phyloP scores from a whole-genome alignment of 2,888 invertebrate species.

The Galerucella calmariensis region DNA sequence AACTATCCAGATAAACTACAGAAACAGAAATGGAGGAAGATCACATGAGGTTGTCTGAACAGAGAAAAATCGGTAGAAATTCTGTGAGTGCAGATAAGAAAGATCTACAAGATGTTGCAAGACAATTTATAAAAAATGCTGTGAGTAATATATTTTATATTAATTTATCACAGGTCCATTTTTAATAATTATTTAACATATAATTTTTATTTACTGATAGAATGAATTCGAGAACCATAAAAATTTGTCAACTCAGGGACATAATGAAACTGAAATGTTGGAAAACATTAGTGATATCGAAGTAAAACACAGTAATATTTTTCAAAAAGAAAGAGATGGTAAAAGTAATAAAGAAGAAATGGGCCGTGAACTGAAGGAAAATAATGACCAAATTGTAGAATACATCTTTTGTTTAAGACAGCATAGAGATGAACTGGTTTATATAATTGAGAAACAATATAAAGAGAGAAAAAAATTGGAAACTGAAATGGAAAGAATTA shows the following conservation, averaged over 20 bases:
- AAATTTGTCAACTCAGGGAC: neutral
- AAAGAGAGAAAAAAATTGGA: conserved; percentile 55
- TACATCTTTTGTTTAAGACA: conserved; percentile 53
- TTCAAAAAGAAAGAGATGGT: conserved; percentile 1
- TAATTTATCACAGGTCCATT: neutral
- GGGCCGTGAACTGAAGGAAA: conserved; percentile 50
- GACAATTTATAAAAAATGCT: neutral
- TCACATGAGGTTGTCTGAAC: neutral
- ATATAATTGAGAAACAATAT: conserved; percentile 57
- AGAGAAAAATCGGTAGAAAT: neutral
- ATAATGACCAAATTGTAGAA: conserved; percentile 57
- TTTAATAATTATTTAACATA: neutral
- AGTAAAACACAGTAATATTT: neutral
- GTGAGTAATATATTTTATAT: neutral
- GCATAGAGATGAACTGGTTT: conserved; percentile 56
- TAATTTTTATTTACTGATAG: neutral
- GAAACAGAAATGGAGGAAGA: neutral
- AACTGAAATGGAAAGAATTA: conserved; percentile 57
- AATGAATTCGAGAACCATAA: neutral
- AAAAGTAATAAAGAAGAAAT: conserved; percentile 26
- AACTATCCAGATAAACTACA: neutral
- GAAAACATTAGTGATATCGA: neutral
- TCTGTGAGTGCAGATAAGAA: neutral
- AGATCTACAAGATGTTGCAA: neutral
- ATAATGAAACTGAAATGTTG: neutral